A percentile compares a stretch with the other conserved stretches of the same genome.
phyloP scores from a whole-genome alignment of 1,140 invertebrate genomes.

The Cherax quadricarinatus region DNA sequence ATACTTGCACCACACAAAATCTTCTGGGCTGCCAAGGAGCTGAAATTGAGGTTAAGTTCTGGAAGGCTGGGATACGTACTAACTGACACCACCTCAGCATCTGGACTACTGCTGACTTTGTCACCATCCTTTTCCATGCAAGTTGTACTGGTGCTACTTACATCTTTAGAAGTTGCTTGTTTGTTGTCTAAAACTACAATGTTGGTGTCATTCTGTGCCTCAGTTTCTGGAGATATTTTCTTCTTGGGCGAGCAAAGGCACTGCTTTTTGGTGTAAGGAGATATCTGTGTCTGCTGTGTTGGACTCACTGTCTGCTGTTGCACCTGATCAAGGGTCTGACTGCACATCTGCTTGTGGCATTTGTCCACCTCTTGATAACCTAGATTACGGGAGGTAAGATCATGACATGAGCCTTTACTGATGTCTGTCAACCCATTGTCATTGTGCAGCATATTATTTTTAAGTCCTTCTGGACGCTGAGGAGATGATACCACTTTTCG shows the following conservation, averaged over 20 bases:
- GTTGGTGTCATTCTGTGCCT: neutral
- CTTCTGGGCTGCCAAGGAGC: constrained; percentile 74
- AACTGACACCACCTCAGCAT: constrained; percentile 47
- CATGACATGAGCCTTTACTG: constrained; percentile 56
- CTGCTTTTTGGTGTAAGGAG: neutral
- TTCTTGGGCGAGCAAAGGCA: constrained; percentile 14
- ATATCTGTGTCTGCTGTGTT: neutral
- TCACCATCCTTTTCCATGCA: neutral
- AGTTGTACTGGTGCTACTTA: neutral
- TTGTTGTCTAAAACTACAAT: neutral
- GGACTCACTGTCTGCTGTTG: neutral
- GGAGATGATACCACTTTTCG: constrained; percentile 55
- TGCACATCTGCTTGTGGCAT: constrained; percentile 66
- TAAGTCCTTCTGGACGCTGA: constrained; percentile 60
- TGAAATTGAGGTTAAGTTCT: constrained; percentile 73
- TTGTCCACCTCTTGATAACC: constrained; percentile 72
- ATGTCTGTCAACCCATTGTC: constrained; percentile 41
- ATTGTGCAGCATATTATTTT: constrained; percentile 51
- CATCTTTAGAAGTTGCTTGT: neutral
- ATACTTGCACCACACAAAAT: constrained; percentile 74
- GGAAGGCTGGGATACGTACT: constrained; percentile 72
- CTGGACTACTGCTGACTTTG: constrained; percentile 26
- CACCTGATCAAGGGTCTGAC: constrained; percentile 45
- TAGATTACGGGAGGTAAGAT: constrained; percentile 67
- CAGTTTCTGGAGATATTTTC: constrained; percentile 6